A percentile compares a stretch with the other conserved stretches of the same genome.
These are phyloP conservation scores for Halcyon leucocephala DNA, from an alignment of 2,797 vertebrate species.

Conservation along the genomic window DNA sequence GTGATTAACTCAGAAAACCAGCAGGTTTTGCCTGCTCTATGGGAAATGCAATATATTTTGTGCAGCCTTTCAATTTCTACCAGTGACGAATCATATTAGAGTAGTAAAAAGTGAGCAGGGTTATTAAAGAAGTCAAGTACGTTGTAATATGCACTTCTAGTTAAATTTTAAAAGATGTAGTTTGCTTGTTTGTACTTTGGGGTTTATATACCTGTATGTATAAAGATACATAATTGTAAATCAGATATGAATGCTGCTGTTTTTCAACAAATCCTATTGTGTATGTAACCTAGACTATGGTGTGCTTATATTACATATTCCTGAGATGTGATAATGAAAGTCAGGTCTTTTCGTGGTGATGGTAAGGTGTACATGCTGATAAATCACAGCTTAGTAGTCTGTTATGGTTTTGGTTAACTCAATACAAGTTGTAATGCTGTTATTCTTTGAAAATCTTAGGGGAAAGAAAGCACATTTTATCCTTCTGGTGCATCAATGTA, in stretches of 20 bases:
- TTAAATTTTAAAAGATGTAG: neutral
- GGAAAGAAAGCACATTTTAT: neutral
- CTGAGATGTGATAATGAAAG: neutral
- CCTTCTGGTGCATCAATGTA: neutral
- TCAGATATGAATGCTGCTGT: neutral
- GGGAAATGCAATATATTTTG: neutral
- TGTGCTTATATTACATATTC: neutral
- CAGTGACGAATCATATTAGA: neutral
- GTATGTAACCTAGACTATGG: neutral
- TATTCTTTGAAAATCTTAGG: neutral
- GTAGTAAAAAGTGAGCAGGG: neutral
- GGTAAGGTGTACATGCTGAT: neutral
- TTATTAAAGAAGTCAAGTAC: neutral
- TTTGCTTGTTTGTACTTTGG: neutral
- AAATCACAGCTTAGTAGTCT: neutral
- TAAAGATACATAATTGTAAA: neutral
- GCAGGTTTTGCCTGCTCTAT: constrained; percentile 10
- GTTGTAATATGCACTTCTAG: neutral
- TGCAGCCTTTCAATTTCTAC: neutral
- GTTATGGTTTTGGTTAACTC: neutral
- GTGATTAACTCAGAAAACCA: constrained; percentile 40
- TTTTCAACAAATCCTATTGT: neutral
- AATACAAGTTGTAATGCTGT: neutral
- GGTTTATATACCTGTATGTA: neutral
- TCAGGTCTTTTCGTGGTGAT: neutral